Evolutionary conservation across 1,140 invertebrate genomes (phyloP), one percentile per base, ranked within the genome.

Genomic region (Brachionus sp.): DNA sequence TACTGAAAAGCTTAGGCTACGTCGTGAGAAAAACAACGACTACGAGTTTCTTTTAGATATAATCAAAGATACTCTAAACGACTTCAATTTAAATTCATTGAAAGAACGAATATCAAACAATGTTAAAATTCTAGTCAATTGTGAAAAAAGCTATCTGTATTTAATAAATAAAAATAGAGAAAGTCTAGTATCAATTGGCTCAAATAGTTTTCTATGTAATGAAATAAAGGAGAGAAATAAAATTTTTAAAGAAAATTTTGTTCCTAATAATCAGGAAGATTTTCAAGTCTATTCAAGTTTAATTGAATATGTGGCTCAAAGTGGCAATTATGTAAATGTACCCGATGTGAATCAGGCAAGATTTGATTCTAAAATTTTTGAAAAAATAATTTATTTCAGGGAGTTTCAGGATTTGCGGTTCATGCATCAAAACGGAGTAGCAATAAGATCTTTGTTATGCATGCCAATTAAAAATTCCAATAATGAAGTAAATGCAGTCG

Each of bases 401-500:
- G 16, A 19, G 46, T 19, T 16, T 62, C n/a, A 57, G 37, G 37
- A 42, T 29, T 33, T 23, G 16, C 53, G 46, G 19, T 62, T 62
- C 39, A 57, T 16, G 16, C n/a, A 19, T 19, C 50, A 39, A 0
- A 29, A 39, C 44, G 57, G n/a, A 29, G 16, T 25, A n/a, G n/a
- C 0, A n/a, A 62, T 85, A 90, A 90, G 84, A 85, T 86, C 77
- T 7, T 53, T 39, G 25, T 25, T 39, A 39, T 66, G 93, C 86
- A 94, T 97, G 92, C 95, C 96, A 5, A 96, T 98, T 84, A 95
- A 95, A 88, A 97, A 97, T 89, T 95, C 94, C 86, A 94, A 96
- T 85, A 95, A 95, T 0, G 94, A 96, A 86, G 95, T 98, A 0
- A 95, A 98, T 84, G 96, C 95, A 2, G 95, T 98, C 0, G 95